Conservation (phyloP, 2,888 invertebrate genomes). For the Drosophila antonietae region DNA sequence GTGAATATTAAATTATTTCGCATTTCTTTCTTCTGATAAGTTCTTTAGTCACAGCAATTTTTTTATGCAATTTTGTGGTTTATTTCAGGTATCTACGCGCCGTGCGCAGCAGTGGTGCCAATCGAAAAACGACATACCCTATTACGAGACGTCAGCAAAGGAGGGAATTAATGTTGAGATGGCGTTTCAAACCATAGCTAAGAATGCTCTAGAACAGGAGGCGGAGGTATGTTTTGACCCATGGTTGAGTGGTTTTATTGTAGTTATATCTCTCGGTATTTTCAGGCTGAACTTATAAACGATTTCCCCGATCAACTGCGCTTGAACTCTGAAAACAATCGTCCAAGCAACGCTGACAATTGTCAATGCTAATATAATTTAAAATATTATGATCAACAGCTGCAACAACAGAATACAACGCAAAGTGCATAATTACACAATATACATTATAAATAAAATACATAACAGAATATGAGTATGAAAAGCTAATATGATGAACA, state of each 20-base stretch:
- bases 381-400: conserved; percentile 41
- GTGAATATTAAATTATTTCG: no score
- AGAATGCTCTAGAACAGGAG: conserved; percentile 97
- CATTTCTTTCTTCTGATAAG: no score
- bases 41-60: background rate
- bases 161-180: conserved; percentile 99
- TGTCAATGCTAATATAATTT: conserved; percentile 89
- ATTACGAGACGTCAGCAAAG: conserved; percentile 99
- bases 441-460: conserved; percentile 70
- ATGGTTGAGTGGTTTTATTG: background rate
- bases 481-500: conserved; percentile 52
- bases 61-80: background rate
- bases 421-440: conserved; percentile 66
- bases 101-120: conserved; percentile 99
- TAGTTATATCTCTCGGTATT: conserved; percentile 7
- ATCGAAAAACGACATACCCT: conserved; percentile 99
- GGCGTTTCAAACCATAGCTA: conserved; percentile 99
- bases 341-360: conserved; percentile 90
- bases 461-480: conserved; percentile 49
- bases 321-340: conserved; percentile 90
- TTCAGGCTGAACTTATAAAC: conserved; percentile 94
- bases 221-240: conserved; percentile 87
- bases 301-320: conserved; percentile 99
- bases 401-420: conserved; percentile 56
- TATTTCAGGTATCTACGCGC: conserved; percentile 90